These are phyloP conservation scores for Anguilla megastoma DNA, from an alignment of 2,797 vertebrate species.

Conservation along the genomic window DNA sequence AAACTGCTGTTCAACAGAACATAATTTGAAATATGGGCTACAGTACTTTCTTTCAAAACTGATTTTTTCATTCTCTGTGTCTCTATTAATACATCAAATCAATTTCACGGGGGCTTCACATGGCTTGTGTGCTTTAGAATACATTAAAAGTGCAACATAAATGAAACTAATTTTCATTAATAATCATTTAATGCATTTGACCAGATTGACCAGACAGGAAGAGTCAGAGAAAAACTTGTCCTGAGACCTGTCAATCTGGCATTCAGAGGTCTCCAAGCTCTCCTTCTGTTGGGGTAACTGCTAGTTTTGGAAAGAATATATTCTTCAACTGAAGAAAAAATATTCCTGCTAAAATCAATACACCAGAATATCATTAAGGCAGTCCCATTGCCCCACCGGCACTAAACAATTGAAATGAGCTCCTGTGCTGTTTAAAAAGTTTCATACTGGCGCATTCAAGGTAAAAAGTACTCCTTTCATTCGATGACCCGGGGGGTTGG, in stretches of 20 bases:
- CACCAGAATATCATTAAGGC: not conserved
- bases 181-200: not conserved
- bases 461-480: not conserved
- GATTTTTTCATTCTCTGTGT: not conserved
- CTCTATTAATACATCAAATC: not conserved
- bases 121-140: not conserved
- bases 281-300: not conserved
- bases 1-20: not conserved
- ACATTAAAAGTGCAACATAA: not conserved
- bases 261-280: not conserved
- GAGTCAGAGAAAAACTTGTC: not conserved
- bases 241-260: constrained; percentile 7
- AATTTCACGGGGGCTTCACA: not conserved
- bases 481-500: not conserved
- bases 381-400: not conserved
- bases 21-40: not conserved
- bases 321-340: constrained; percentile 6
- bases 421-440: not conserved
- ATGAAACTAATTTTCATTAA: not conserved
- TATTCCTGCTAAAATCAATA: not conserved
- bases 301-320: constrained; percentile 13
- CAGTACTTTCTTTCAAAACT: not conserved
- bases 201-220: not conserved
- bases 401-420: constrained; percentile 7
- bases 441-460: not conserved